A percentile compares a stretch with the other conserved stretches of the same genome.
phyloP scores from a whole-genome alignment of 2,797 vertebrate genomes.

The Tapirus indicus region DNA sequence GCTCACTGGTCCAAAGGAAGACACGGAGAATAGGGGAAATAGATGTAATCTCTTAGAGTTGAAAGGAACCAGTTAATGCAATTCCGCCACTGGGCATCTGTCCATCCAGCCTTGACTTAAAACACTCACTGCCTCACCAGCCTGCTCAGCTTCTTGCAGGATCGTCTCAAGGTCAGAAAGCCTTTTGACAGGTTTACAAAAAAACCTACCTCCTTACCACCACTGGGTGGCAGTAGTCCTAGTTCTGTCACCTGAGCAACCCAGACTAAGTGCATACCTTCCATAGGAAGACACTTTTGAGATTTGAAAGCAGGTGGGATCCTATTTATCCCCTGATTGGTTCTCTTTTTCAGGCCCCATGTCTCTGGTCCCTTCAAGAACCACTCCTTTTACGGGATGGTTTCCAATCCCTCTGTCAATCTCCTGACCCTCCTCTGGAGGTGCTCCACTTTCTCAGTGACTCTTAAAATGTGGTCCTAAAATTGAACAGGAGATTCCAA shows the following conservation, averaged over 20 bases:
- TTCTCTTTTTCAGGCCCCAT: neutral
- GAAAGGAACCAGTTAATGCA: neutral
- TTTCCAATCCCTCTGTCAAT: neutral
- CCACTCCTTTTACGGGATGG: neutral
- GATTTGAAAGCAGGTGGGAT: neutral
- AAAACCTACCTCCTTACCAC: constrained; percentile 31
- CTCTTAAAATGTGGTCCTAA: neutral
- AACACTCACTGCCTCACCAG: neutral
- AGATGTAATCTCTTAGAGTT: neutral
- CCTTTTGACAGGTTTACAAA: constrained; percentile 11
- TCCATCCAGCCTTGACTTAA: neutral
- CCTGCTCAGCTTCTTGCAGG: neutral
- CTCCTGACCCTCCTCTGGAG: neutral
- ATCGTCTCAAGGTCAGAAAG: constrained; percentile 59
- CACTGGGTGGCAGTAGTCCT: constrained; percentile 60
- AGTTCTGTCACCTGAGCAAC: neutral
- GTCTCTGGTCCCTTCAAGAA: constrained; percentile 32
- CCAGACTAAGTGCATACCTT: neutral
- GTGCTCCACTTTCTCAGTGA: constrained; percentile 23
- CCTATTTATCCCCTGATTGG: neutral
- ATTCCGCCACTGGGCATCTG: constrained; percentile 14
- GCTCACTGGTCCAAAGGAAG: neutral
- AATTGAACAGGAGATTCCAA: neutral
- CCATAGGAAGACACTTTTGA: neutral
- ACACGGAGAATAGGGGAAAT: neutral